These are phyloP conservation scores for Saccopteryx leptura DNA, from an alignment of 2,113 vertebrate genomes.

Conservation along the genomic window DNA sequence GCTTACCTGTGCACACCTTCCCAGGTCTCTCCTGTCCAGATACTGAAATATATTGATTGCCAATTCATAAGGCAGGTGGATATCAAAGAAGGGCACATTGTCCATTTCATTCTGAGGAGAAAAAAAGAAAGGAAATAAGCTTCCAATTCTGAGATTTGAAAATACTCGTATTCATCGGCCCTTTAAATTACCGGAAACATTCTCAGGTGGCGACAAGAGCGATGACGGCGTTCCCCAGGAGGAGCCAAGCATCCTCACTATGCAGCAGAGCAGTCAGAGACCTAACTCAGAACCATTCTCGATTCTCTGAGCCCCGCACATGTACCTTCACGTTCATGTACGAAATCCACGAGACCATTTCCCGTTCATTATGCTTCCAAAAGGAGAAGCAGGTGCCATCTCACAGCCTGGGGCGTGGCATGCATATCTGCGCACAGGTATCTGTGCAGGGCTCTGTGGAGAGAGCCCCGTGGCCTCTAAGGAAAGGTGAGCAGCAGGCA, in stretches of 20 bases:
- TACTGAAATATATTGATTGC: constrained; percentile 97
- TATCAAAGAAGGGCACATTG: constrained; percentile 97
- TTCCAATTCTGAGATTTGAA: background rate
- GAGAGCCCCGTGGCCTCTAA: background rate
- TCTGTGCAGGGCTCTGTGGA: background rate
- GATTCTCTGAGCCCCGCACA: background rate
- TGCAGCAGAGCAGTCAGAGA: background rate
- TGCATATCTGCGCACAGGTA: background rate
- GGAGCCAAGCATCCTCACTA: background rate
- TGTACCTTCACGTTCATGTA: background rate
- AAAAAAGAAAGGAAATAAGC: background rate
- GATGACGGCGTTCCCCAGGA: background rate
- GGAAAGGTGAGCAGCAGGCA: background rate
- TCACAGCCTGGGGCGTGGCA: background rate
- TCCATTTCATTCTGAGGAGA: constrained; percentile 95
- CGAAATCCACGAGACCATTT: background rate
- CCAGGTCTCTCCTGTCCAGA: constrained; percentile 92
- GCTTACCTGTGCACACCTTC: constrained; percentile 97
- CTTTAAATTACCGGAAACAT: background rate
- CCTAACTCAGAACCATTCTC: background rate
- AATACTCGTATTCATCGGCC: background rate
- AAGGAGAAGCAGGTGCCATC: background rate
- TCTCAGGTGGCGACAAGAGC: rapidly evolving
- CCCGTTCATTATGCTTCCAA: background rate
- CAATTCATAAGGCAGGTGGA: constrained; percentile 96